Evolutionary conservation across 2,888 invertebrate species (phyloP), one percentile per base, ranked within the genome.

Genomic region (Siphlonurus alternatus): DNA sequence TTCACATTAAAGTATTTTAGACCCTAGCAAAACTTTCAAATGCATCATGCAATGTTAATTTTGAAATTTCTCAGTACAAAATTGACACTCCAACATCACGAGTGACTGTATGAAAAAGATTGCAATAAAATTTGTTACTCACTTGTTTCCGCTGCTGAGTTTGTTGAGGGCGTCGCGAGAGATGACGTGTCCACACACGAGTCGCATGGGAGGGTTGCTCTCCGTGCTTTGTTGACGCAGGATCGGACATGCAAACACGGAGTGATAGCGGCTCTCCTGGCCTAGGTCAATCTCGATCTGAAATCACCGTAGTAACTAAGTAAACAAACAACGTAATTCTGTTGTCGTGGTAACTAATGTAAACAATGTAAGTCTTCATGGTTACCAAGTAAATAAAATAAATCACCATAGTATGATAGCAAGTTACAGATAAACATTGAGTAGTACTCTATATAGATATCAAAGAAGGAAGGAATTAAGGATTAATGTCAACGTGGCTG

Each of bases 161-260:
- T 97, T 97, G 76, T 89, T 90, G 69, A 99, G 83, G 59, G 99
- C 99, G 79, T 99, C 99, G 69, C 90, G 83, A 2, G 96, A 96
- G 72, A 99, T 98, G 66, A 98, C 97, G 79, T 99, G 99, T 2
- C 99, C 99, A 77, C 99, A 99, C 1, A 92, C 85, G 67, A 99
- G 81, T 68, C 94, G 83, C 89, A 99, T 96, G 19, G 99, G 98
- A 65, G 99, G 99, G 81, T 99, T 99, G 70, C 84, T 84, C 70
- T 95, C 94, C 1, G 93, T 91, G 59, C 93, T 93, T 76, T 98
- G 98, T 74, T 97, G 97, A 64, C 97, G 84, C 66, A 99, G 81
- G 72, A 99, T 99, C 7, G 99, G 99, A 76, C 99, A 99, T 23
- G 98, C 96, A 79, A 99, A 99, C 73, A 97, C 91, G 3, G 97